phyloP scores from a whole-genome alignment of 2,113 vertebrate species.

The Cyprinodon variegatus region DNA sequence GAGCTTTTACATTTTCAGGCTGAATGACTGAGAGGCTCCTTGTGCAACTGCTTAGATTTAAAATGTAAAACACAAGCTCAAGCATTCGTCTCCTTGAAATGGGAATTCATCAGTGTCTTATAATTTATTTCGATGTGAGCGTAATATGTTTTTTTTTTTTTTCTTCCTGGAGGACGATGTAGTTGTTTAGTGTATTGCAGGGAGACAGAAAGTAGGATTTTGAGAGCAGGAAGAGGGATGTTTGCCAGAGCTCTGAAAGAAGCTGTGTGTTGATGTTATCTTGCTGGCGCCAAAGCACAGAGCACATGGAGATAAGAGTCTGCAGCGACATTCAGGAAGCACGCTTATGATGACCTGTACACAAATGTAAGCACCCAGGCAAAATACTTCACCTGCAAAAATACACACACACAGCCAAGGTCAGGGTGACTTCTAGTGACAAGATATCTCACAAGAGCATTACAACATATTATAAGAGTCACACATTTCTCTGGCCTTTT shows the following conservation, averaged over 20 bases:
- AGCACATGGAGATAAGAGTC: slow-evolving; percentile 43
- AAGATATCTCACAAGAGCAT: slow-evolving; percentile 19
- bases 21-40: slow-evolving; percentile 3
- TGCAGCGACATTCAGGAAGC: slow-evolving; percentile 15
- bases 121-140: neutral
- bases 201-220: slow-evolving; percentile 38
- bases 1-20: slow-evolving; percentile 11
- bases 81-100: neutral
- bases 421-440: slow-evolving; percentile 23
- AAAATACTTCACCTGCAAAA: slow-evolving; percentile 12
- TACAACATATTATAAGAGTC: slow-evolving; percentile 16
- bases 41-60: neutral
- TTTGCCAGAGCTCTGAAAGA: slow-evolving; percentile 54
- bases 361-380: slow-evolving; percentile 15
- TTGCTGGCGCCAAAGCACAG: slow-evolving; percentile 46
- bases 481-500: slow-evolving; percentile 11
- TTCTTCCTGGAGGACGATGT: slow-evolving; percentile 27
- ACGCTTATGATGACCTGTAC: slow-evolving; percentile 19
- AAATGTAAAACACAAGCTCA: slow-evolving; percentile 19
- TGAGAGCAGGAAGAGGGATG: slow-evolving; percentile 38
- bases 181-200: slow-evolving; percentile 14
- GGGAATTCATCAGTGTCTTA: neutral
- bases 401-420: slow-evolving; percentile 45
- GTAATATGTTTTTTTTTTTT: slow-evolving; percentile 20
- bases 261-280: slow-evolving; percentile 64